These are phyloP conservation scores for Theonella swinhoei DNA, from an alignment of 37 sponge, comb jelly and placozoan species.

Conservation along the genomic window DNA sequence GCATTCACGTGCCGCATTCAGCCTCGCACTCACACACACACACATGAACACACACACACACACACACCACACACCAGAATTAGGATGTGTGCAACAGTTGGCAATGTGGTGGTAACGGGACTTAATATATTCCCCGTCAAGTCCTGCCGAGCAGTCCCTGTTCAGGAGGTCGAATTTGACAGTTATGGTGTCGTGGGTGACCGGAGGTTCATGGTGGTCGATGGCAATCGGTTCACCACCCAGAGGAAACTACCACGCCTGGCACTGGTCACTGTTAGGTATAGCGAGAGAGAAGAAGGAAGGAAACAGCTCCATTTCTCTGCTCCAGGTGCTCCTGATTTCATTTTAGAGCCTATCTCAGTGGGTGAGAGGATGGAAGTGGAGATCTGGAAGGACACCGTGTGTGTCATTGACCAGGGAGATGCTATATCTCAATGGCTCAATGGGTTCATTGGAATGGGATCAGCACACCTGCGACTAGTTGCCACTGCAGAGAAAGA, in stretches of 20 bases:
- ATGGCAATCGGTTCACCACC: constrained; percentile 64
- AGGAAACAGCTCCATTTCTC: constrained; percentile 25
- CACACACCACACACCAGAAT: background rate
- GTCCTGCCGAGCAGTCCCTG: constrained; percentile 62
- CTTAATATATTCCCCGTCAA: constrained; percentile 81
- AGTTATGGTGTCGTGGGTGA: constrained; percentile 67
- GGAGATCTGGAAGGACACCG: constrained; percentile 59
- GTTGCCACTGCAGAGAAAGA: constrained; percentile 49
- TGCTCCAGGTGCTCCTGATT: constrained; percentile 42
- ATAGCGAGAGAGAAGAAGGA: constrained; percentile 5
- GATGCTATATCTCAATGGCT: constrained; percentile 78
- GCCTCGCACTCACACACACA: background rate
- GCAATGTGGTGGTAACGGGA: constrained; percentile 16
- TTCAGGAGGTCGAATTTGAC: constrained; percentile 46
- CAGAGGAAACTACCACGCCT: constrained; percentile 72
- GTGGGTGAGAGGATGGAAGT: constrained; percentile 39
- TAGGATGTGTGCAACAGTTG: background rate
- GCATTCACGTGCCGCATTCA: background rate
- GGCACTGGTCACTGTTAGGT: constrained; percentile 54
- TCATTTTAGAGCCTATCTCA: constrained; percentile 21
- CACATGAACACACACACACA: background rate
- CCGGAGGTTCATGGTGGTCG: constrained; percentile 77
- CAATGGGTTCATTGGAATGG: constrained; percentile 36
- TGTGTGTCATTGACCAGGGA: constrained; percentile 79
- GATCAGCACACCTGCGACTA: constrained; percentile 32